phyloP scores from a whole-genome alignment of 2,888 invertebrate genomes.

The Ptychoptera albimana region DNA sequence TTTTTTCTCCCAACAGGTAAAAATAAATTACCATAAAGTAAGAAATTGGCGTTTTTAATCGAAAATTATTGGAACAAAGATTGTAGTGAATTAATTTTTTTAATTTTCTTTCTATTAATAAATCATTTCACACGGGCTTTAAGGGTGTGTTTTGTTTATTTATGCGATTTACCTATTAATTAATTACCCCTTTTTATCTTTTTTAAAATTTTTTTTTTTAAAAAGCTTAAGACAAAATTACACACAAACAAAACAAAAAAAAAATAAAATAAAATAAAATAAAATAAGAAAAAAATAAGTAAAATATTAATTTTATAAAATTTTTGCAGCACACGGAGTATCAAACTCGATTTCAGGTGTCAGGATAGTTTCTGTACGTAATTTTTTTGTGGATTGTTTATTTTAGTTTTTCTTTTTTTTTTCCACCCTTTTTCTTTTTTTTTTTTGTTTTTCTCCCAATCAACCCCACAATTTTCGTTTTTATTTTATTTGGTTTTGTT shows the following conservation, averaged over 20 bases:
- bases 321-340: slow-evolving; percentile 37
- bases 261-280: slow-evolving; percentile 2
- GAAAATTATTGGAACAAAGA: too few relatives aligned
- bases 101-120: too few relatives aligned
- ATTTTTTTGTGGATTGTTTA: slow-evolving; percentile 12
- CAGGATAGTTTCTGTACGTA: slow-evolving; percentile 38
- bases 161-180: too few relatives aligned
- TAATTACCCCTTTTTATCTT: too few relatives aligned
- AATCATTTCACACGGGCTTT: too few relatives aligned
- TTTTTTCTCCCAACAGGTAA: too few relatives aligned
- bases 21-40: too few relatives aligned
- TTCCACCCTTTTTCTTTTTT: slow-evolving; percentile 1
- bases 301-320: slow-evolving; percentile 17
- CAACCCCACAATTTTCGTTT: neutral
- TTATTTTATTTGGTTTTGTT: neutral
- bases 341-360: slow-evolving; percentile 32
- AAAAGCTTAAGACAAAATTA: too few relatives aligned
- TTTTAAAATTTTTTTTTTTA: too few relatives aligned
- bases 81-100: too few relatives aligned
- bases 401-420: slow-evolving; percentile 4
- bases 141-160: too few relatives aligned
- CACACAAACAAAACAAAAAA: neutral
- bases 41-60: too few relatives aligned
- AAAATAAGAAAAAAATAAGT: neutral
- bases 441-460: neutral